These are phyloP conservation scores for Hydrocynus forskahlii DNA, from an alignment of 2,797 vertebrate species.

Conservation along the genomic window DNA sequence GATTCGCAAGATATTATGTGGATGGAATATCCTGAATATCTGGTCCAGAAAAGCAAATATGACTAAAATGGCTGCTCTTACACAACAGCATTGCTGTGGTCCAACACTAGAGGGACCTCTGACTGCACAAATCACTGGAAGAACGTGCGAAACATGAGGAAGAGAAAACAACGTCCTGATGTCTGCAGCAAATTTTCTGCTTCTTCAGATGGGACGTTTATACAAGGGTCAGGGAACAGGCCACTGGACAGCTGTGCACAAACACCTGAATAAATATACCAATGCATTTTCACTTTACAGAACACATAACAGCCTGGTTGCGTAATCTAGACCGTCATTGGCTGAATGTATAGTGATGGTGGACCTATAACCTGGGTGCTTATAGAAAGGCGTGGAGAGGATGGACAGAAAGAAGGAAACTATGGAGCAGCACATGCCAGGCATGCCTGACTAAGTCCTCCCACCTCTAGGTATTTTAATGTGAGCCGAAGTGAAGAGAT, in stretches of 20 bases:
- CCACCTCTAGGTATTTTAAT: background rate
- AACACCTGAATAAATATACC: background rate
- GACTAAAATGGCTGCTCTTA: conserved; percentile 14
- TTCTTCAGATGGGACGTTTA: background rate
- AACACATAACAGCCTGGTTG: background rate
- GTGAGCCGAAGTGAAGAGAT: background rate
- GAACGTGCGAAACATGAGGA: too few relatives aligned
- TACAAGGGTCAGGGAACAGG: too few relatives aligned
- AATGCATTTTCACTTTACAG: background rate
- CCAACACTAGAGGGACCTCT: conserved; percentile 29
- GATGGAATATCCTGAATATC: too few relatives aligned
- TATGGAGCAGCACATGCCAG: background rate
- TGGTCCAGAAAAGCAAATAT: background rate
- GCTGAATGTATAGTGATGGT: background rate
- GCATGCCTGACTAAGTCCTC: conserved; percentile 6
- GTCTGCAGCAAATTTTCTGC: background rate
- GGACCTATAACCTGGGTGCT: background rate
- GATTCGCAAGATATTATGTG: too few relatives aligned
- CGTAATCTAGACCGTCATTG: background rate
- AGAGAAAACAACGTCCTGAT: background rate
- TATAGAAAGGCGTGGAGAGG: background rate
- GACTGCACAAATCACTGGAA: background rate
- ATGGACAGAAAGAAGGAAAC: background rate
- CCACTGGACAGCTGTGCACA: background rate
- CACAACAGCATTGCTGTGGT: background rate